These are phyloP conservation scores for Caenorhabditis auriculariae DNA, from an alignment of 2,888 invertebrate species.

Conservation along the genomic window DNA sequence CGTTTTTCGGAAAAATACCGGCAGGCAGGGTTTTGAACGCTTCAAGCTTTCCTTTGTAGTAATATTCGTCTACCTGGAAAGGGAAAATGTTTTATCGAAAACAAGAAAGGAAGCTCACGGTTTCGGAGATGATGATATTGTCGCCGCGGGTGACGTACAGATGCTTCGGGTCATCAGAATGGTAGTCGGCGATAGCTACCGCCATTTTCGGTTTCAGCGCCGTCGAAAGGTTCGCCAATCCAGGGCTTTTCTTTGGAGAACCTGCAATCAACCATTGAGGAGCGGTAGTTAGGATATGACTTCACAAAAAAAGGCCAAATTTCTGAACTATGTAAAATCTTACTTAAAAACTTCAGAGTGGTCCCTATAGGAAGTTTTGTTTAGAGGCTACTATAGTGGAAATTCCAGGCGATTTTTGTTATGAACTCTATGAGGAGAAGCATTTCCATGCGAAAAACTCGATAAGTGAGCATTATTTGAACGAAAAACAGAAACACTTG, in stretches of 20 bases:
- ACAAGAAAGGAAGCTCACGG: constrained; percentile 11
- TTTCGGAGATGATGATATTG: constrained; percentile 38
- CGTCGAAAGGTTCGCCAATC: constrained; percentile 25
- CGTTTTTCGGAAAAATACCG: constrained; percentile 35
- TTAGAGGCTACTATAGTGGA: too few relatives aligned
- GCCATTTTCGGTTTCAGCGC: constrained; percentile 25
- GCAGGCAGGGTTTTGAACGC: constrained; percentile 44
- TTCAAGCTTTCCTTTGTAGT: constrained; percentile 31
- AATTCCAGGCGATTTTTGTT: too few relatives aligned
- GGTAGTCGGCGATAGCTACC: constrained; percentile 34
- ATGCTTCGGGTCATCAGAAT: constrained; percentile 38
- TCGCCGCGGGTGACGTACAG: constrained; percentile 43
- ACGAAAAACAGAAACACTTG: too few relatives aligned
- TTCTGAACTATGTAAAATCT: too few relatives aligned
- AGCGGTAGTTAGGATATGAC: too few relatives aligned
- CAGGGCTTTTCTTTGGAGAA: constrained; percentile 25
- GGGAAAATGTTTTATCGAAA: not conserved
- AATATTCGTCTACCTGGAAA: constrained; percentile 35
- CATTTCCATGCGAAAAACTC: too few relatives aligned
- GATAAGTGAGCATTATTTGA: too few relatives aligned
- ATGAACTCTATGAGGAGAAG: too few relatives aligned
- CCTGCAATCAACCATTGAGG: not conserved
- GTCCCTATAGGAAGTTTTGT: too few relatives aligned
- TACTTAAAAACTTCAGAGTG: too few relatives aligned
- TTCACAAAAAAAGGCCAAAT: too few relatives aligned